Base-by-base conservation (phyloP, 2,797 vertebrate genomes). In the Eulemur mongoz region DNA sequence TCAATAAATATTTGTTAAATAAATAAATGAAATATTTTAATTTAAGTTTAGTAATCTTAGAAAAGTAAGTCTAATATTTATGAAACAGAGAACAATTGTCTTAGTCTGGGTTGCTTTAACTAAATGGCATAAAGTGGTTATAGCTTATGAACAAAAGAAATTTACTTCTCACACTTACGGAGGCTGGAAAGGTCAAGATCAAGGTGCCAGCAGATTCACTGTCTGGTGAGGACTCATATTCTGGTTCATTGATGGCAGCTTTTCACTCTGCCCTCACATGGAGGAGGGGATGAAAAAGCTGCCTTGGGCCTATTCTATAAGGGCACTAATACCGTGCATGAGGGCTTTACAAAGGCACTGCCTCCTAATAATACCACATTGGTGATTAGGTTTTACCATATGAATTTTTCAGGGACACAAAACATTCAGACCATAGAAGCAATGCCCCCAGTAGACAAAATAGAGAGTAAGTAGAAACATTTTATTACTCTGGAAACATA, bases 71-170 rank as follows among this genome's bases (percentile, higher is more conserved):
- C 85, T 72, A 20, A 5, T 17, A 52, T 84, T 92, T 88, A 27
- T 13, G 63, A 83, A 93, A 69, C 95, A 54, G 91, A 96, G 57
- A 86, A 15, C 7, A 73, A n/a, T 73, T 73, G 22, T 45, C 50
- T 86, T 25, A 12, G 38, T 45, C 38, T 32, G 50, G 20, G 27
- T 7, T 72, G 52, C 22, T 59, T 23, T 40, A n/a, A 73, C 12
- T 73, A 72, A 45, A 43, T 32, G 7, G 32, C 20, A 43, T 76
- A 59, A 73, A 45, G 6, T n/a, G 38, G 27, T 22, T 43, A 57
- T 10, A 57, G 27, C 12, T 72, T 72, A 86, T 23, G 12, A 73
- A n/a, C 27, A 72, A 1, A 6, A 48, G 18, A 59, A 48, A n/a
- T 35, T 59, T 59, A 45, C 27, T 72, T 72, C 23, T 72, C 38